Conservation (phyloP, 2,797 vertebrate genomes). For the Periophthalmus magnuspinnatus region DNA sequence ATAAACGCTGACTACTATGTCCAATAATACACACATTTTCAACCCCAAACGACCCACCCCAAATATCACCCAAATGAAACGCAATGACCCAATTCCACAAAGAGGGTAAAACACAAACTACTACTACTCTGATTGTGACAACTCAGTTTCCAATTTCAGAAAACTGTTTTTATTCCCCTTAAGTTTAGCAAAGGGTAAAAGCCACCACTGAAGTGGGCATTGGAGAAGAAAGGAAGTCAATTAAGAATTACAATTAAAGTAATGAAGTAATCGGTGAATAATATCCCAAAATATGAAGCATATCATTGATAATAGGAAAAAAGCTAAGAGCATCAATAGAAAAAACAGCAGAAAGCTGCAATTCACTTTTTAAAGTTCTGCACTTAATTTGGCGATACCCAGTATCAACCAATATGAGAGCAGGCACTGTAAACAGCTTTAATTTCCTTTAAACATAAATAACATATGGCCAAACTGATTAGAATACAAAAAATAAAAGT, state of each 20-base stretch:
- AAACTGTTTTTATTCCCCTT: not conserved
- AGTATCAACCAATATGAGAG: no score
- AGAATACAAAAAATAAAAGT: no score
- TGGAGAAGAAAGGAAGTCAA: not conserved
- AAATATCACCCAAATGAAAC: conserved; percentile 16
- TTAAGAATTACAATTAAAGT: not conserved
- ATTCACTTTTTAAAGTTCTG: no score
- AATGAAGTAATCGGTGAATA: not conserved
- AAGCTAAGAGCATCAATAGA: no score
- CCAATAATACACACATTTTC: conserved; percentile 26
- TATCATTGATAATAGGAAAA: no score
- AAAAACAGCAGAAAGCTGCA: no score
- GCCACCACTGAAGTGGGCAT: not conserved
- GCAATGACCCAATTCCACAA: not conserved
- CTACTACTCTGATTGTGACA: not conserved
- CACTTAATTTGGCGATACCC: no score
- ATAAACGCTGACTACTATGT: conserved; percentile 41
- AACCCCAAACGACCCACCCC: conserved; percentile 5
- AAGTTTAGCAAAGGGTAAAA: not conserved
- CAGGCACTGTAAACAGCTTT: no score
- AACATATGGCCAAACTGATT: no score
- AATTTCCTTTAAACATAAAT: no score
- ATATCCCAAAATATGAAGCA: no score
- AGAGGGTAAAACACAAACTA: not conserved
- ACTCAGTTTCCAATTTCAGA: not conserved